Base-by-base conservation (phyloP, 2,113 vertebrate species). In the Sterrhoptilus dennistouni region DNA sequence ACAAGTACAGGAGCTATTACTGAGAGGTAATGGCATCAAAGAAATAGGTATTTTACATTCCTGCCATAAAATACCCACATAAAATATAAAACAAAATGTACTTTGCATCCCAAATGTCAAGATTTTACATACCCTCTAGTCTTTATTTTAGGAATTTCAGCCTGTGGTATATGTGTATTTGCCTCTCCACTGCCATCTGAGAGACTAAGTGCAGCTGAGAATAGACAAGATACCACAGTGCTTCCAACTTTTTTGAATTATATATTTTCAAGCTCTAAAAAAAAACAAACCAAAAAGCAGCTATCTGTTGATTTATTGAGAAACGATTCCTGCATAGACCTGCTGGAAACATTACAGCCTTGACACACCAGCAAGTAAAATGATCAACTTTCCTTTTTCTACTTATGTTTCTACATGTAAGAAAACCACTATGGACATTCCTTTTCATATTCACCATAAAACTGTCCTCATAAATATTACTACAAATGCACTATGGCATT, bases 51-150 rank as follows among this genome's bases (percentile, higher is more conserved):
- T 91, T 97, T 96, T 90, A 90, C 42, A 31, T 92, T 85, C 52
- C 80, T 74, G 52, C 59, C 35, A 65, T 92, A 93, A 95, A 97
- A 96, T 50, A 77, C 50, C 27, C 47, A 5, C 53, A 44, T 87
- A 94, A 95, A 75, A 97, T 35, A 66, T 50, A 94, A 95, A 96
- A 85, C 33, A 93, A 97, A 96, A 97, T 69, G 42, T 87, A 90
- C 77, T 96, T 95, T 94, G 91, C 5, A 77, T 78, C 70, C 47
- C 60, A 94, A 79, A 92, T 92, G 56, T 95, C 83, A 92, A 92
- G 56, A 85, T 57, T 97, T 95, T 92, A 93, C 44, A 54, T 91
- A 93, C 89, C 24, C 71, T 81, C 83, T 88, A 53, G n/a, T 79
- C 93, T 87, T 97, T 94, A 81, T 94, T 95, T 87, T 45, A 93